Evolutionary conservation across 2,113 vertebrate species (phyloP).

Genomic region (Chrysemys picta): DNA sequence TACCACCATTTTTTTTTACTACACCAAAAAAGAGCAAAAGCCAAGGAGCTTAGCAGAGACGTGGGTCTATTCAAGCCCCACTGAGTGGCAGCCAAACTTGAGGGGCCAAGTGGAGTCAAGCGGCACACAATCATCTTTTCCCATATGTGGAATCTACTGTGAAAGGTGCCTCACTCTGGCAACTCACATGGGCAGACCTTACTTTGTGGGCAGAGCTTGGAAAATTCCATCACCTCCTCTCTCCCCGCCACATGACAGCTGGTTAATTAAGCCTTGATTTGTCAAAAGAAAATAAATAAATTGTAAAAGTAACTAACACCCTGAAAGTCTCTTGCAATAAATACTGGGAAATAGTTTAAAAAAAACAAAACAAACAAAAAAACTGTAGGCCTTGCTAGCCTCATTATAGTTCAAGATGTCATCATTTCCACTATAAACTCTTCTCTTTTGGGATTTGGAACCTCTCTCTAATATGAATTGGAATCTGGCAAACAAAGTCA

Average conservation of each 20-base stretch:
- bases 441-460: neutral
- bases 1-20: neutral
- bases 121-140: neutral
- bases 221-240: neutral
- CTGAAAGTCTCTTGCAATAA: neutral
- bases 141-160: neutral
- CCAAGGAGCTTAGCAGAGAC: neutral
- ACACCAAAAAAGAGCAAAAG: neutral
- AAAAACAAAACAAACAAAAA: too few species aligned
- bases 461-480: neutral
- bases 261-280: neutral
- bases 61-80: neutral
- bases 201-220: neutral
- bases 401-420: neutral
- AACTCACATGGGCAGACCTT: neutral
- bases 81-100: neutral
- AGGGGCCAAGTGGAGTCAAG: neutral
- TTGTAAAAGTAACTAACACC: neutral
- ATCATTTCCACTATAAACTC: neutral
- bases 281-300: neutral
- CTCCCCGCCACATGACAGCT: neutral
- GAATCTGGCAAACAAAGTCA: neutral
- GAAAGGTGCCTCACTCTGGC: neutral
- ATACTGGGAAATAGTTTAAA: neutral
- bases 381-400: neutral